phyloP scores from a whole-genome alignment of 2,888 invertebrate species.

The Mythimna lalbum region DNA sequence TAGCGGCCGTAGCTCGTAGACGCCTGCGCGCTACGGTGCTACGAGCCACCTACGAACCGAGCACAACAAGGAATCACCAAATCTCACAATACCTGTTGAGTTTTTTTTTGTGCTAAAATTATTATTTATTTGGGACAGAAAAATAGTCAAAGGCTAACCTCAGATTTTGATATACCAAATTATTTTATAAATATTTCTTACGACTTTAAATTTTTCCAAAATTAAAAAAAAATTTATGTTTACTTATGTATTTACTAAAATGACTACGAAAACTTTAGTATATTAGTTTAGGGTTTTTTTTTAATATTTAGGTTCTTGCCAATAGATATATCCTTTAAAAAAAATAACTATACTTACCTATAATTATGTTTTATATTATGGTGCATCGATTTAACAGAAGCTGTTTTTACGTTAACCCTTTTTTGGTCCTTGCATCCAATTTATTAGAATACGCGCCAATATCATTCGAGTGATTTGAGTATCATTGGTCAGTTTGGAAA shows the following conservation, averaged over 20 bases:
- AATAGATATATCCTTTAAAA: background rate
- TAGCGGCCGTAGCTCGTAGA: slow-evolving; percentile 82
- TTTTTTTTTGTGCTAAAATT: slow-evolving; percentile 51
- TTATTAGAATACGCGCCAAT: background rate
- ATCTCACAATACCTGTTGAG: slow-evolving; percentile 77
- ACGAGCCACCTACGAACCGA: slow-evolving; percentile 79
- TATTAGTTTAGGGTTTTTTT: background rate
- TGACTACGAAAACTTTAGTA: background rate
- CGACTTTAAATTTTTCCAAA: background rate
- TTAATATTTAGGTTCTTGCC: background rate
- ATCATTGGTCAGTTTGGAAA: too few relatives aligned
- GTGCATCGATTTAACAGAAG: background rate
- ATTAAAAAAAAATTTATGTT: background rate
- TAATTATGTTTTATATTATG: background rate
- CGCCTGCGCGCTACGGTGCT: slow-evolving; percentile 86
- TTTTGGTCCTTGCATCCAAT: background rate
- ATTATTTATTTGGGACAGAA: background rate
- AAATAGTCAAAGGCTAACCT: background rate
- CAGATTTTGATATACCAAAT: background rate
- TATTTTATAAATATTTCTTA: background rate
- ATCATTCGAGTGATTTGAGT: background rate
- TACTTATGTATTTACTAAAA: background rate
- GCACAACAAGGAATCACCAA: slow-evolving; percentile 67
- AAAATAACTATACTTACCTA: background rate
- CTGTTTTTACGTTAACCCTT: background rate